Base-by-base conservation (phyloP, 2,888 invertebrate species). In the Lysandra coridon region DNA sequence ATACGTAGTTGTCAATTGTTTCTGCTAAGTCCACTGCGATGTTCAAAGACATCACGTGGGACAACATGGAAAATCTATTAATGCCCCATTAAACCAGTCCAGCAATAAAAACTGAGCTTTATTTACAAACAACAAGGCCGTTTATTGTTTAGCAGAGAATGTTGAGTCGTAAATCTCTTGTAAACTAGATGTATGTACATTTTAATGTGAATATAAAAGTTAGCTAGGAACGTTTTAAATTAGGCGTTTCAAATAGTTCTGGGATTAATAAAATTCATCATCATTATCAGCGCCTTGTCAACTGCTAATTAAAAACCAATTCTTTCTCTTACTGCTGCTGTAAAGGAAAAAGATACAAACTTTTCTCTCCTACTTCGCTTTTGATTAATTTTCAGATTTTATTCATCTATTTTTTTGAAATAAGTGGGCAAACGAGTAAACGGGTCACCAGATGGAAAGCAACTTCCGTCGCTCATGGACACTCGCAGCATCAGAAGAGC, bases 91-190 rank as follows among this genome's bases (percentile, higher is more conserved):
- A 69, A 69, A 69, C 37, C 69, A 5, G 12, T 1, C 33, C 5
- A 5, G 33, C 33, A 69, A 69, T 37, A 69, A 69, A 33, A 69
- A 1, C 33, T 33, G 69, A 69, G 69, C 37, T 69, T 69, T 69
- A 69, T 69, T 69, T 37, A 17, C 14, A 69, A 44, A 44, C 44
- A 53, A 60, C 73, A 40, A 73, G 57, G 78, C 44, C 74, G 23
- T 23, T 44, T 44, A 79, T 79, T 37, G 73, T 79, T 44, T 69
- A 73, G 69, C 37, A 73, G 53, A 57, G 73, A 57, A 79, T 80
- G 79, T 80, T n/a, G 37, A 73, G 40, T 81, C 76, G 78, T 80
- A 81, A 81, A 81, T 80, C 80, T 80, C 78, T 57, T n/a, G 77
- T 80, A 78, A 80, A 79, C 79, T 69, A 80, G 77, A 49, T 64